Conservation (phyloP, 2,113 vertebrate genomes). For the Orycteropus afer region DNA sequence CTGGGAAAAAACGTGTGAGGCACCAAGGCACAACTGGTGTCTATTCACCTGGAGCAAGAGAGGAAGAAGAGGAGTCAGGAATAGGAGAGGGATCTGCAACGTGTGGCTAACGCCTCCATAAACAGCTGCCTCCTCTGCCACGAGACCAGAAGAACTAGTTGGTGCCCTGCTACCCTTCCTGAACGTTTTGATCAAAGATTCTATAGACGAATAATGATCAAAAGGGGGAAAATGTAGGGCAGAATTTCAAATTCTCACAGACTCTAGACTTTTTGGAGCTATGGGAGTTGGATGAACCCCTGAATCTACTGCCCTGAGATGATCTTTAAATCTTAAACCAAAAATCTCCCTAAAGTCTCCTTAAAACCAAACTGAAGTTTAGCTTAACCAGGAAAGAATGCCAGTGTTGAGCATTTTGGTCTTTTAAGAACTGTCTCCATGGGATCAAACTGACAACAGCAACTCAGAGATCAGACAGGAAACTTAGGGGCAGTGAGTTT, state of each 20-base stretch:
- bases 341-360: neutral
- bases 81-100: neutral
- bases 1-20: neutral
- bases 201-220: neutral
- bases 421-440: neutral
- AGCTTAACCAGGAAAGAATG: neutral
- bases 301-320: neutral
- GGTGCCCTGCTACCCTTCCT: no score
- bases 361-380: neutral
- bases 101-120: neutral
- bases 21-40: neutral
- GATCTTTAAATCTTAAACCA: neutral
- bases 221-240: neutral
- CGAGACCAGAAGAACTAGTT: neutral
- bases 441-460: neutral
- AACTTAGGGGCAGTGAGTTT: no score
- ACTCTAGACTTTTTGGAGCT: neutral
- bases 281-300: neutral
- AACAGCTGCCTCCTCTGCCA: neutral
- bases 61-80: neutral
- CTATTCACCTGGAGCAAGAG: neutral
- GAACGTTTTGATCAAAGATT: neutral
- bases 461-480: no score
- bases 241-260: neutral
- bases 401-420: neutral